These are phyloP conservation scores for Bugula neritina DNA, from an alignment of 2,888 invertebrate species.

Conservation along the genomic window DNA sequence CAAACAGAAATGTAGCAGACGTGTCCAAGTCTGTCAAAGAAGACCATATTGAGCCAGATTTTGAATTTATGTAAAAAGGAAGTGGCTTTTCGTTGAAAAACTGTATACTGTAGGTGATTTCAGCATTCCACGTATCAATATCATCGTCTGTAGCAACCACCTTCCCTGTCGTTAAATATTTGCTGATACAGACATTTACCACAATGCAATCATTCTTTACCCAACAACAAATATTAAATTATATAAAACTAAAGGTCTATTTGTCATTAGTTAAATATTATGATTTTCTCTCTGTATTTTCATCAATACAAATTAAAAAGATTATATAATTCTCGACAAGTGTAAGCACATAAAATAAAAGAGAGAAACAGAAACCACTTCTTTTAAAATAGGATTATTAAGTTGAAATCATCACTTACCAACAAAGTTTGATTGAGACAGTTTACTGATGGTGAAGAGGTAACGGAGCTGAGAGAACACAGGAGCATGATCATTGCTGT, in stretches of 20 bases:
- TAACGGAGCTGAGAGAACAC: constrained; percentile 16
- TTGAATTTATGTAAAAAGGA: neutral
- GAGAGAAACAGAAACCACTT: too few species aligned
- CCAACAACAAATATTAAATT: too few species aligned
- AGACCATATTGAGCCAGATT: neutral
- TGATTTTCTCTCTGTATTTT: too few species aligned
- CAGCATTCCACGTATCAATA: neutral
- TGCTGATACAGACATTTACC: too few species aligned
- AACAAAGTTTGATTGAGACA: neutral
- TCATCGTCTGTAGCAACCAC: constrained; percentile 13
- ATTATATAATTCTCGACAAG: too few species aligned
- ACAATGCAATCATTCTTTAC: neutral
- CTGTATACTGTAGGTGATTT: constrained; percentile 11
- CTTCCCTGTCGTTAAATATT: neutral
- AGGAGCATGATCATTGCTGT: constrained; percentile 20
- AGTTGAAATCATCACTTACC: too few species aligned
- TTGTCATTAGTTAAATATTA: too few species aligned
- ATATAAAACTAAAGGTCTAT: too few species aligned
- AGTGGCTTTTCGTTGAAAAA: neutral
- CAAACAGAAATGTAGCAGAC: neutral
- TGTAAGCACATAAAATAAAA: too few species aligned
- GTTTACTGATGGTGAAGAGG: neutral
- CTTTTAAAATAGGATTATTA: too few species aligned
- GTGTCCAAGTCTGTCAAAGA: neutral
- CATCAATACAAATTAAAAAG: too few species aligned